Evolutionary conservation across 2,888 invertebrate genomes (phyloP).

Genomic region (Tricholauxania praeusta): DNA sequence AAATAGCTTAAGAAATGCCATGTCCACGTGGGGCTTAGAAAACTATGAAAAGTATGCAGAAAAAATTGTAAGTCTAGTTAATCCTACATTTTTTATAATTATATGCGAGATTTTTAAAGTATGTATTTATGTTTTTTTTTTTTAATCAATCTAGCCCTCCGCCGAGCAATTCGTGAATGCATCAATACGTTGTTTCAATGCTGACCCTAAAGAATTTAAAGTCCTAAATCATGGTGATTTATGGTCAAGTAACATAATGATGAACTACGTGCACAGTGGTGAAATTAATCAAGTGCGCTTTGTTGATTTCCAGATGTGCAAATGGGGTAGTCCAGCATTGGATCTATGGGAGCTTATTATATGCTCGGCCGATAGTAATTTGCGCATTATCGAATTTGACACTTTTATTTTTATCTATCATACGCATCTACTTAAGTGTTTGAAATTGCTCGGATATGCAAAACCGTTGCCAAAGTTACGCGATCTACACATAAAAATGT

Average conservation of each 20-base stretch:
- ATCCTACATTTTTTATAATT: too few species aligned
- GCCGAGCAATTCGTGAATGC: constrained; percentile 62
- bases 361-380: constrained; percentile 59
- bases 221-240: constrained; percentile 66
- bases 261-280: constrained; percentile 54
- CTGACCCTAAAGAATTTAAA: constrained; percentile 57
- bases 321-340: constrained; percentile 64
- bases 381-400: constrained; percentile 61
- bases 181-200: constrained; percentile 55
- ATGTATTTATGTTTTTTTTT: background rate
- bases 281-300: constrained; percentile 61
- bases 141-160: constrained; percentile 52
- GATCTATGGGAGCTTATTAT: constrained; percentile 64
- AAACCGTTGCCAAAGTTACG: constrained; percentile 58
- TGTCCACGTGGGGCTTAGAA: constrained; percentile 57
- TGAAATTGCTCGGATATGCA: constrained; percentile 57
- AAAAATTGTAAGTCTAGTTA: constrained; percentile 53
- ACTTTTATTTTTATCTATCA: constrained; percentile 62
- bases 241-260: constrained; percentile 65
- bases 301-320: constrained; percentile 64
- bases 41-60: constrained; percentile 56
- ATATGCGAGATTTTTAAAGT: background rate
- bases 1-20: constrained; percentile 58
- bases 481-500: constrained; percentile 62
- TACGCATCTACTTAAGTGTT: constrained; percentile 56